Evolutionary conservation across 2,888 invertebrate genomes (phyloP).

Genomic region (Axea sp.): DNA sequence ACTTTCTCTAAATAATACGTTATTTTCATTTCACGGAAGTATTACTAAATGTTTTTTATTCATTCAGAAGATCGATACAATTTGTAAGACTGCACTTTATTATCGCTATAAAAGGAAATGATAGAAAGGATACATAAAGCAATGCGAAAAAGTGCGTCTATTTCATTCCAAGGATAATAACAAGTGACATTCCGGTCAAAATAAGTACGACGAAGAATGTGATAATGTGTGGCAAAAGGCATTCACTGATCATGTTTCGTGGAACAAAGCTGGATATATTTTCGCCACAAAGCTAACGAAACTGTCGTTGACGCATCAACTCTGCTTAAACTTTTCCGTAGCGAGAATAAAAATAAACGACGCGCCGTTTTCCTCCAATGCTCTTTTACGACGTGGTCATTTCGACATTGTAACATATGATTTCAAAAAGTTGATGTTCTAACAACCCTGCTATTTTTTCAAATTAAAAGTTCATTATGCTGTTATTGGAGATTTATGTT

Average conservation of each 20-base stretch:
- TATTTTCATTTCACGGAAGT: too few relatives aligned
- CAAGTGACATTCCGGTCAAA: not conserved
- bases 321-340: constrained; percentile 50
- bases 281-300: constrained; percentile 63
- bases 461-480: too few relatives aligned
- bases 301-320: constrained; percentile 64
- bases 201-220: constrained; percentile 10
- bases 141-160: not conserved
- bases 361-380: constrained; percentile 41
- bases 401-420: constrained; percentile 24
- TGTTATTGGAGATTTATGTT: too few relatives aligned
- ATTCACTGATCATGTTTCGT: constrained; percentile 22
- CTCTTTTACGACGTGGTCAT: constrained; percentile 31
- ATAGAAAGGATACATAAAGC: not conserved
- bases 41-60: too few relatives aligned
- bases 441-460: constrained; percentile 14
- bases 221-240: constrained; percentile 5
- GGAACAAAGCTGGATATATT: constrained; percentile 48
- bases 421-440: constrained; percentile 36
- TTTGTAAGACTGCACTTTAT: too few relatives aligned
- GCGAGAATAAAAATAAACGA: constrained; percentile 53
- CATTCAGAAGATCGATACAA: too few relatives aligned
- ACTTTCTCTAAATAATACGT: too few relatives aligned
- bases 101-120: not conserved
- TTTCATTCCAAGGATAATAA: not conserved